Evolutionary conservation across 2,797 vertebrate genomes (phyloP).

Genomic region (Poecilia gillii): DNA sequence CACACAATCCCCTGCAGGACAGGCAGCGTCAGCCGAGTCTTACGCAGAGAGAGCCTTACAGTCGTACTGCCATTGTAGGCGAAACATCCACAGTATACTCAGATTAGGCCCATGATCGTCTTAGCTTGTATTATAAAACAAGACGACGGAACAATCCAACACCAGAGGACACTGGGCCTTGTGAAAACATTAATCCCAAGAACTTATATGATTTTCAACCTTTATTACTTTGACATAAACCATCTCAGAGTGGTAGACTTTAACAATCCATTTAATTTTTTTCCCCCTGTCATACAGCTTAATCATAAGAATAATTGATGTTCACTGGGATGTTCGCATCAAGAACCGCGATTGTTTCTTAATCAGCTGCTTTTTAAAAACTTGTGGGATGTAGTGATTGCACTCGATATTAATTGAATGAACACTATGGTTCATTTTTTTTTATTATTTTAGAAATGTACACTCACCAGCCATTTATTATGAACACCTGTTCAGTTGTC

Average conservation of each 20-base stretch:
- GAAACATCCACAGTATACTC: slow-evolving; percentile 68
- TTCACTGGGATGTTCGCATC: slow-evolving; percentile 17
- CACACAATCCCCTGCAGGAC: slow-evolving; percentile 73
- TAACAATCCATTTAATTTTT: slow-evolving; percentile 58
- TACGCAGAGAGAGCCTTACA: slow-evolving; percentile 69
- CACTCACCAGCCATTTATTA: neutral
- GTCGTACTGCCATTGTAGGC: slow-evolving; percentile 73
- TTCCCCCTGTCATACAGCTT: slow-evolving; percentile 15
- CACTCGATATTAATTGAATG: neutral
- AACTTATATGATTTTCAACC: slow-evolving; percentile 60
- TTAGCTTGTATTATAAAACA: slow-evolving; percentile 76
- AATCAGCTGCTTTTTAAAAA: neutral
- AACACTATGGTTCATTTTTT: neutral
- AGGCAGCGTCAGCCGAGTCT: slow-evolving; percentile 72
- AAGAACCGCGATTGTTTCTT: neutral
- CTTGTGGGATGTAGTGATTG: neutral
- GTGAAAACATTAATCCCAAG: slow-evolving; percentile 67
- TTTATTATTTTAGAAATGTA: neutral
- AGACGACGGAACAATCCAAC: slow-evolving; percentile 72
- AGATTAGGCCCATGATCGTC: slow-evolving; percentile 76
- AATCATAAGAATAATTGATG: slow-evolving; percentile 17
- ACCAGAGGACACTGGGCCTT: slow-evolving; percentile 51
- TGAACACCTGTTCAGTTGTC: neutral
- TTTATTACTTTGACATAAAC: slow-evolving; percentile 66
- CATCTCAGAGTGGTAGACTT: slow-evolving; percentile 47